Percentiles rank a stretch among this genome's conserved stretches.
Conservation (phyloP, 2,888 invertebrate species). For the Caenorhabditis sp. region DNA sequence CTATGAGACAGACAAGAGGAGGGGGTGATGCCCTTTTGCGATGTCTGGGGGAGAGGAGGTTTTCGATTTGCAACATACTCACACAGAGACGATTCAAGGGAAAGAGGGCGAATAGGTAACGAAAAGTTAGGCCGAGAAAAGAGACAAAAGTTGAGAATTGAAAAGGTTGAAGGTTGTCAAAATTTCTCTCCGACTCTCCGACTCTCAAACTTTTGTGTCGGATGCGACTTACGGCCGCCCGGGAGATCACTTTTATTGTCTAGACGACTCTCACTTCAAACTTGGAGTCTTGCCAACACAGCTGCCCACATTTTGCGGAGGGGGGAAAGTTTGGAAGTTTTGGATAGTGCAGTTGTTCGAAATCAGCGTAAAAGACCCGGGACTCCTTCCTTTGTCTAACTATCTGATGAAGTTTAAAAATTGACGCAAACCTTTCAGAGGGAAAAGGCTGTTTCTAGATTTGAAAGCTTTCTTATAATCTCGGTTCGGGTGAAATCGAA, state of each 20-base stretch:
- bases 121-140: constrained; percentile 10
- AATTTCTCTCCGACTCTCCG: no score
- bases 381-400: no score
- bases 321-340: no score
- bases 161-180: constrained; percentile 31
- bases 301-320: background rate
- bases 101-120: background rate
- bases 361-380: no score
- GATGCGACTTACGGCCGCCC: background rate
- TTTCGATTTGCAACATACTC: constrained; percentile 27
- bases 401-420: no score
- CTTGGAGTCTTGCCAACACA: constrained; percentile 2
- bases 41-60: constrained; percentile 42
- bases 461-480: no score
- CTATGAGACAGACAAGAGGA: constrained; percentile 1
- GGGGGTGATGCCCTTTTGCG: constrained; percentile 53
- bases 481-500: no score
- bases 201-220: constrained; percentile 18
- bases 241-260: constrained; percentile 15
- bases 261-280: constrained; percentile 18
- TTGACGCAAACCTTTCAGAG: no score
- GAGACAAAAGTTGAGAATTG: constrained; percentile 49
- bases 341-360: no score
- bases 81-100: constrained; percentile 28
- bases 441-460: no score